Percentiles rank a stretch among this genome's conserved stretches.
phyloP scores from a whole-genome alignment of 2,797 vertebrate genomes.

The Poecilia wingei region DNA sequence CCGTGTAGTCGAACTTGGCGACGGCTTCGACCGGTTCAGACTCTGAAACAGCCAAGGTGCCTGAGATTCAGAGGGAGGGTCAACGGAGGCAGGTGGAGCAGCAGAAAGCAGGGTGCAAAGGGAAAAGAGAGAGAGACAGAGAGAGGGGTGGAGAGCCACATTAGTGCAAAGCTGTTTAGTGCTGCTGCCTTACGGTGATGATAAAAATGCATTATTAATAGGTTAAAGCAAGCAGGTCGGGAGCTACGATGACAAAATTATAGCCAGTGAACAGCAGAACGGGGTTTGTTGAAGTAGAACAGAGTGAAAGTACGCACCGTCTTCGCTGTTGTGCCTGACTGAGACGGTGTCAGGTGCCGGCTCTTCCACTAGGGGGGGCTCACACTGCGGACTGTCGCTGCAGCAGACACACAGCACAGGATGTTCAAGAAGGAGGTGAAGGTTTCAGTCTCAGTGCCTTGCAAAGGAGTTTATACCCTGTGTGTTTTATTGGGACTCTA shows the following conservation, averaged over 20 bases:
- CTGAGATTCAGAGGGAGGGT: conserved; percentile 70
- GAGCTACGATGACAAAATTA: conserved; percentile 37
- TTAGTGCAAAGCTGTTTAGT: conserved; percentile 71
- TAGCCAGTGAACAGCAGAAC: conserved; percentile 24
- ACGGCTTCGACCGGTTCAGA: conserved; percentile 91
- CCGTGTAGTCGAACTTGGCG: conserved; percentile 92
- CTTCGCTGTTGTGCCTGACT: conserved; percentile 91
- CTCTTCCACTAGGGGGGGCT: conserved; percentile 90
- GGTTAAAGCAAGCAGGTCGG: conserved; percentile 26
- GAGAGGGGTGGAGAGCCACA: conserved; percentile 57
- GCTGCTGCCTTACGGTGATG: conserved; percentile 16
- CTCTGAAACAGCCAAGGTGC: conserved; percentile 86
- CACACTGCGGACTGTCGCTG: conserved; percentile 93
- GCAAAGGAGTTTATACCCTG: neutral
- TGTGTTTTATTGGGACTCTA: neutral
- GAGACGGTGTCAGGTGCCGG: conserved; percentile 85
- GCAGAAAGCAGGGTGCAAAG: conserved; percentile 21
- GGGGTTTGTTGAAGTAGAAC: neutral
- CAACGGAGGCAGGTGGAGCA: conserved; percentile 32
- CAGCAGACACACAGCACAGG: conserved; percentile 28
- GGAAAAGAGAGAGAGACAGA: conserved; percentile 27
- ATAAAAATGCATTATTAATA: conserved; percentile 28
- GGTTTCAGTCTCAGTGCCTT: neutral
- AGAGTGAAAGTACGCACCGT: conserved; percentile 78
- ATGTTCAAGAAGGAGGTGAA: conserved; percentile 17